These are phyloP conservation scores for Drepana falcataria DNA, from an alignment of 2,888 invertebrate species.

Conservation along the genomic window DNA sequence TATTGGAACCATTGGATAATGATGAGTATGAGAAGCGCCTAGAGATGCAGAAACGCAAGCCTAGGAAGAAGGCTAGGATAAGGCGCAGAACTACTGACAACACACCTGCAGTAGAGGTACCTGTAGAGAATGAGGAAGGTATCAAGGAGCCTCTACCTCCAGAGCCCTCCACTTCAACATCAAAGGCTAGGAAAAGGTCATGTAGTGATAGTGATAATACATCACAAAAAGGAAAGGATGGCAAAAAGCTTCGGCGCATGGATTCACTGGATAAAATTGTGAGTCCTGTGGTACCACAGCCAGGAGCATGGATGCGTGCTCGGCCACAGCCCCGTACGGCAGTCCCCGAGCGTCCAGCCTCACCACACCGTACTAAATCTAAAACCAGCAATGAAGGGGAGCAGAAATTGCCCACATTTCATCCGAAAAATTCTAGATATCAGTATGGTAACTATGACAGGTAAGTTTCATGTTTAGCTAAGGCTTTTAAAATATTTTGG, in stretches of 20 bases:
- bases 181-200: conserved; percentile 68
- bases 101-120: conserved; percentile 43
- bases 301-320: conserved; percentile 88
- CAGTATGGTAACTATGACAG: conserved; percentile 98
- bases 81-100: conserved; percentile 72
- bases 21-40: conserved; percentile 90
- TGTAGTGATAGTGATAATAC: conserved; percentile 77
- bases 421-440: conserved; percentile 87
- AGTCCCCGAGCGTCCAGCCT: conserved; percentile 68
- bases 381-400: conserved; percentile 51
- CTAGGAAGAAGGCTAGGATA: conserved; percentile 82
- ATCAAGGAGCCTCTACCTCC: conserved; percentile 61
- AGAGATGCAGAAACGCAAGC: conserved; percentile 83
- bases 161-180: conserved; percentile 58
- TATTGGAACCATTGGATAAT: conserved; percentile 88
- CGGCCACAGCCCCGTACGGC: conserved; percentile 53
- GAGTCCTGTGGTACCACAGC: conserved; percentile 94
- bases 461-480: conserved; percentile 35
- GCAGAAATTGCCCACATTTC: conserved; percentile 81
- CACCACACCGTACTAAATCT: conserved; percentile 57
- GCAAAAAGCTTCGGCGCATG: conserved; percentile 81
- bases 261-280: conserved; percentile 93
- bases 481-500: conserved; percentile 1
- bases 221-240: conserved; percentile 73
- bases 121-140: conserved; percentile 40